Evolutionary conservation across 2,888 invertebrate genomes (phyloP).

Genomic region (Dugesia japonica): DNA sequence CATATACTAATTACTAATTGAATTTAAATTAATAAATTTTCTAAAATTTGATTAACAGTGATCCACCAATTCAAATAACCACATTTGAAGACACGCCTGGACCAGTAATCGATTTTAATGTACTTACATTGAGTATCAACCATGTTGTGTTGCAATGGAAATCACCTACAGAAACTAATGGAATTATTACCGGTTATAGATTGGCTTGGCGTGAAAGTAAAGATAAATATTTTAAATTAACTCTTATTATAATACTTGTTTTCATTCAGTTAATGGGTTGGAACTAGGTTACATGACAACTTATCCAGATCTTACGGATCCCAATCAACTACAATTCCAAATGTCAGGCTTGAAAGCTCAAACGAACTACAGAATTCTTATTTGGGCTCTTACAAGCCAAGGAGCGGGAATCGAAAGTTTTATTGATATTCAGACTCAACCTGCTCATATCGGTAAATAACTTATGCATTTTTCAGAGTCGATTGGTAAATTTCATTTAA

Average conservation of each 20-base stretch:
- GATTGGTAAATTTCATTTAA: conserved; percentile 32
- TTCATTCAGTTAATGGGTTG: conserved; percentile 29
- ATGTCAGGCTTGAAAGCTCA: conserved; percentile 32
- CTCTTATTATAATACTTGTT: no score
- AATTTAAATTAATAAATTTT: no score
- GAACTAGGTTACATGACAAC: conserved; percentile 30
- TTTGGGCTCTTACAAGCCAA: conserved; percentile 28
- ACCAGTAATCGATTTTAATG: neutral
- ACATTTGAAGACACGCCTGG: neutral
- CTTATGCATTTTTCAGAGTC: no score
- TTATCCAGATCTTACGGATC: conserved; percentile 27
- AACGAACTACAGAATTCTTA: conserved; percentile 30
- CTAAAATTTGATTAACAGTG: no score
- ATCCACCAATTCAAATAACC: neutral
- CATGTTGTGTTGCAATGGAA: neutral
- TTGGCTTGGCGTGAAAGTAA: neutral
- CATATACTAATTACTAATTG: no score
- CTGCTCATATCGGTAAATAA: conserved; percentile 41
- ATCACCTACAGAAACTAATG: neutral
- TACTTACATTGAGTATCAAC: neutral
- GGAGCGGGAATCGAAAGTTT: conserved; percentile 29
- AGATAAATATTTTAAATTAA: no score
- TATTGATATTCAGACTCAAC: conserved; percentile 31
- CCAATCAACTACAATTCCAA: neutral
- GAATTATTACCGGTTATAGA: neutral